Percentiles rank a stretch among this genome's conserved stretches.
phyloP scores from a whole-genome alignment of 2,797 vertebrate species.

The Philypnodon macrostomus region DNA sequence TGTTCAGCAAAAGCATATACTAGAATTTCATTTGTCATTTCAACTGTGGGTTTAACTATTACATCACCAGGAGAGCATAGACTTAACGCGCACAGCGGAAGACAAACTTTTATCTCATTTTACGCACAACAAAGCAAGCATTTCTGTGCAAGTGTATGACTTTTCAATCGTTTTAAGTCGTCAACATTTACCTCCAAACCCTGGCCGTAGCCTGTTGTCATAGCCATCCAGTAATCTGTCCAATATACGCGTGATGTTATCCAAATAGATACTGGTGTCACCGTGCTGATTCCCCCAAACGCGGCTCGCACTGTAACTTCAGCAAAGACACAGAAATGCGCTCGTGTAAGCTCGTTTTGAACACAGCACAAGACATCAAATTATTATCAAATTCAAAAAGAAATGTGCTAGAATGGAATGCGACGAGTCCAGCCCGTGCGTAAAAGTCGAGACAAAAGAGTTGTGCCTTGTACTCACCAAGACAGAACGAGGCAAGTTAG shows the following conservation, averaged over 20 bases:
- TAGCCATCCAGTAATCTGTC: conserved; percentile 94
- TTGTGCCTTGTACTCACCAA: conserved; percentile 80
- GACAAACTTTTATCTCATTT: conserved; percentile 40
- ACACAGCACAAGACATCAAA: conserved; percentile 5
- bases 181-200: conserved; percentile 86
- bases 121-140: not conserved
- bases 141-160: not conserved
- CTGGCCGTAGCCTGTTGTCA: conserved; percentile 92
- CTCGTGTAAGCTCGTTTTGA: conserved; percentile 9
- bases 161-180: conserved; percentile 6
- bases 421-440: conserved; percentile 38
- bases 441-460: conserved; percentile 64
- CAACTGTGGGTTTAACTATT: conserved; percentile 4
- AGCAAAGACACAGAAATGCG: conserved; percentile 33
- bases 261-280: conserved; percentile 81
- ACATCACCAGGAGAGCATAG: conserved; percentile 8
- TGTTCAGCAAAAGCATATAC: too few relatives aligned
- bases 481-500: conserved; percentile 80
- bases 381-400: conserved; percentile 18
- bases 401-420: conserved; percentile 18
- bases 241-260: conserved; percentile 91
- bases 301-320: conserved; percentile 73
- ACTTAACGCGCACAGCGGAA: conserved; percentile 16
- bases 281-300: conserved; percentile 69
- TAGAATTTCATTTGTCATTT: conserved; percentile 8